phyloP scores from a whole-genome alignment of 2,888 invertebrate genomes.

The Cepaea hortensis region DNA sequence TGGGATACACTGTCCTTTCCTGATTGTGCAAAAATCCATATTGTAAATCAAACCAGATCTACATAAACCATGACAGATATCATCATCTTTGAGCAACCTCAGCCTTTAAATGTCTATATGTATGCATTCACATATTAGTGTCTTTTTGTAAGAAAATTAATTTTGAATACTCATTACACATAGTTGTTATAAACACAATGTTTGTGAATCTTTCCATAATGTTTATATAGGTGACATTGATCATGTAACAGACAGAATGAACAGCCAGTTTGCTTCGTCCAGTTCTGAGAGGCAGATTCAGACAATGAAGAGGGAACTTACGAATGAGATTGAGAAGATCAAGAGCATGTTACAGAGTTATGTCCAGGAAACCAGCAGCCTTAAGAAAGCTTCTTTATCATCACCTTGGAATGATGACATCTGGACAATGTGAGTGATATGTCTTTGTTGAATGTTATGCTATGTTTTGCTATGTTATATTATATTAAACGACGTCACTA shows the following conservation, averaged over 20 bases:
- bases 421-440: constrained; percentile 29
- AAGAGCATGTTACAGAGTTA: constrained; percentile 31
- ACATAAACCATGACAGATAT: no score
- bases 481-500: no score
- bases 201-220: not conserved
- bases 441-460: not conserved
- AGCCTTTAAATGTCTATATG: no score
- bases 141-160: not conserved
- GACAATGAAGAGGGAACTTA: constrained; percentile 17
- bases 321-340: constrained; percentile 42
- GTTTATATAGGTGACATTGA: constrained; percentile 19
- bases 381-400: not conserved
- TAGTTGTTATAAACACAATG: not conserved
- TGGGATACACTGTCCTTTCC: no score
- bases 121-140: no score
- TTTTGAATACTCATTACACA: not conserved
- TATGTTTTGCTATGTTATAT: no score
- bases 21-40: no score
- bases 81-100: no score
- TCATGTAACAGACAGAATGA: constrained; percentile 22
- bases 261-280: not conserved
- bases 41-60: no score
- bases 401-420: constrained; percentile 16
- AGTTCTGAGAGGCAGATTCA: constrained; percentile 28
- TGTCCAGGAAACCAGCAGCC: not conserved